These are phyloP conservation scores for Agrotis clavis DNA, from an alignment of 2,888 invertebrate genomes.

Conservation along the genomic window DNA sequence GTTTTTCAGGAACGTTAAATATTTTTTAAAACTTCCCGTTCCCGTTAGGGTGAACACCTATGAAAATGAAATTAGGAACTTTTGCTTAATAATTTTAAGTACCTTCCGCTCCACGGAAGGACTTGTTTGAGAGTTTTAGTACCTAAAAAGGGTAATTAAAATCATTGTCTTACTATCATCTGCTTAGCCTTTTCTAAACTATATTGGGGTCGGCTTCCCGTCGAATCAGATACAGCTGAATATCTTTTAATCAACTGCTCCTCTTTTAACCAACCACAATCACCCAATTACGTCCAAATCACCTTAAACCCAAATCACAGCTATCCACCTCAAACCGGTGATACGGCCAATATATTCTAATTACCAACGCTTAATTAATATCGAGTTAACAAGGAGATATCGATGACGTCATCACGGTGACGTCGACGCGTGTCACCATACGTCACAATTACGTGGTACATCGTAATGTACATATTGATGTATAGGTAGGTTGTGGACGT, in stretches of 20 bases:
- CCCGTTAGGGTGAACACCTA: too few species aligned
- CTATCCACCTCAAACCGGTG: slow-evolving; percentile 22
- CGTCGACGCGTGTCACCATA: slow-evolving; percentile 52
- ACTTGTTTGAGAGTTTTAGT: too few species aligned
- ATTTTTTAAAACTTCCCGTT: too few species aligned
- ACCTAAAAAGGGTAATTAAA: not conserved
- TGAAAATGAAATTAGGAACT: too few species aligned
- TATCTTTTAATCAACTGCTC: too few species aligned
- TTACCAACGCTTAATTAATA: slow-evolving; percentile 51
- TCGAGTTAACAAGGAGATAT: slow-evolving; percentile 60
- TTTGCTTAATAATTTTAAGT: too few species aligned
- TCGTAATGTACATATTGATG: slow-evolving; percentile 22
- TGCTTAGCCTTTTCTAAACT: too few species aligned
- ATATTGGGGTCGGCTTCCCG: too few species aligned
- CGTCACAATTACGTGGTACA: slow-evolving; percentile 57
- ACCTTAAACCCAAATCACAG: slow-evolving; percentile 12
- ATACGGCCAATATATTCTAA: slow-evolving; percentile 43
- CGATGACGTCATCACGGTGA: slow-evolving; percentile 52
- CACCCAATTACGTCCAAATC: slow-evolving; percentile 5
- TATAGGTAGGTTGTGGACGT: slow-evolving; percentile 3
- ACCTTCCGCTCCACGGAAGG: too few species aligned
- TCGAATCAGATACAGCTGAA: too few species aligned
- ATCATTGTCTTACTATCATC: too few species aligned
- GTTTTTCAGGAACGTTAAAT: too few species aligned
- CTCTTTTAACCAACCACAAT: not conserved